Evolutionary conservation across 2,888 invertebrate genomes (phyloP), one percentile per base, ranked within the genome.

Genomic region (Brachyptera risi): DNA sequence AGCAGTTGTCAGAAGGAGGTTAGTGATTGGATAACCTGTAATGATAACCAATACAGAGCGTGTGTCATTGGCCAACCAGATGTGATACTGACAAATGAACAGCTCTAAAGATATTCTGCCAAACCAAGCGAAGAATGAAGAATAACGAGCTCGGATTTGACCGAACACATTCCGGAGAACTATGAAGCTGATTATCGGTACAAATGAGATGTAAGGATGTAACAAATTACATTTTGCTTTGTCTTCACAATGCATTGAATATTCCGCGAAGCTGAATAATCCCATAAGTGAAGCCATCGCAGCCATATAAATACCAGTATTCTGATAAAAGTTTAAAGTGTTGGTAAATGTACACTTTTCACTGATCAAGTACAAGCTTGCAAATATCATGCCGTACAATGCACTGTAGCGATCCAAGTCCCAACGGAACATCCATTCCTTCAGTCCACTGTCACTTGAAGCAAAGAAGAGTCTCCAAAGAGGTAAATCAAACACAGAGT

Each of bases 371-470:
- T 92, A 87, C 21, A 85, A 85, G 61, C 90, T 85, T 0, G 90
- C 93, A 76, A 94, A 93, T 31, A 92, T 83, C 81, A 95, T 90
- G 17, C 97, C 96, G 77, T 87, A 93, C 37, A 90, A 83, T 68
- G 91, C 85, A 68, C 80, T 90, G 76, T 96, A 96, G 65, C 96
- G 81, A 74, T 97, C 96, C 67, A 96, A 82, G 71, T 94, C 91
- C 96, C 96, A 96, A 62, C 92, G 80, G 63, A 87, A 81, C 91
- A 91, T 93, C 96, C 96, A 97, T 74, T 96, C 95, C 63, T 90
- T 88, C 56, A n/a, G n/a, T n/a, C n/a, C n/a, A n/a, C n/a, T n/a
- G n/a, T n/a, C n/a, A n/a, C n/a, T n/a, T n/a, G n/a, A n/a, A n/a
- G n/a, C n/a, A n/a, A n/a, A n/a, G n/a, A n/a, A n/a, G n/a, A n/a